Base-by-base conservation (phyloP, 2,113 vertebrate genomes). In the Labeo catla region DNA sequence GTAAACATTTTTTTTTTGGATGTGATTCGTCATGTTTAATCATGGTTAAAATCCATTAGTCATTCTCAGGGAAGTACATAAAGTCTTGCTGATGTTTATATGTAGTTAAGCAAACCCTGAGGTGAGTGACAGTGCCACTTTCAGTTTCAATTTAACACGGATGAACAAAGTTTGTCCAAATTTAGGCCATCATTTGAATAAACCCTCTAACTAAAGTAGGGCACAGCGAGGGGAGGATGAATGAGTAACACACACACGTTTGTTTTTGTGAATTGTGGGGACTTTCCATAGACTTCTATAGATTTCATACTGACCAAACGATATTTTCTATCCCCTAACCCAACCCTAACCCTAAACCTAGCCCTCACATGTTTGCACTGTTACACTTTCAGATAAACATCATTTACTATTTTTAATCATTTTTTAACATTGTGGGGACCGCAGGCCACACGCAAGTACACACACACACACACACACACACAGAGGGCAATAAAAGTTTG, bases 171-270 rank as follows among this genome's bases (percentile, higher is more conserved):
- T 78, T 57, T 78, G 54, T 82, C 65, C 65, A 15, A 78, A 91
- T 84, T n/a, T 45, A 88, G 88, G 72, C 87, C 88, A 91, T 85
- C 86, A 63, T 77, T 52, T 52, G 34, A 21, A 47, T 83, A 86
- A 86, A 81, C 85, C 86, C 81, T 86, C 79, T 49, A 87, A 84
- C 84, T 84, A 83, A 93, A 92, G 84, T 92, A 92, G 92, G 93
- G 87, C 93, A 91, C 89, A 92, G 87, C 82, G 84, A 88, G 72
- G 3, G 82, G 83, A 82, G 2, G 79, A 83, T 92, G 91, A 61
- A 94, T 93, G 92, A 93, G 94, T 93, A 93, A 94, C 93, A 91
- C 89, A 93, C 85, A 89, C 65, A 68, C 88, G n/a, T n/a, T n/a
- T n/a, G n/a, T n/a, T n/a, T n/a, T n/a, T n/a, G n/a, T n/a, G n/a